Percentiles rank a stretch among this genome's conserved stretches.
Conservation (phyloP, 2,797 vertebrate genomes). For the Falco biarmicus region DNA sequence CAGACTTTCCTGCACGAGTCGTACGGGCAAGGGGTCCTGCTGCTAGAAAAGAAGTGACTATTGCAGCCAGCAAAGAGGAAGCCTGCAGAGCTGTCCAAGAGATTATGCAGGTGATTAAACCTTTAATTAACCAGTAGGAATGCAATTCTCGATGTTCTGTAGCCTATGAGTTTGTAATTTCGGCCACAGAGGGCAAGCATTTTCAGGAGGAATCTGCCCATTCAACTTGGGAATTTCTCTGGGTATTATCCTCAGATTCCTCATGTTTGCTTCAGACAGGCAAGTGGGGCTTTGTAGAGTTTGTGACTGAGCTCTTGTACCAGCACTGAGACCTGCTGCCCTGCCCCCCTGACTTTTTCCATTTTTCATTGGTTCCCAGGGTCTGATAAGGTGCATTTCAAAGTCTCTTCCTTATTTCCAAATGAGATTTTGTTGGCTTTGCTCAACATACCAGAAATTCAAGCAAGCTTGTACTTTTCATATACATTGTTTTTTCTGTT, state of each 20-base stretch:
- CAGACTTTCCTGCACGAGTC: constrained; percentile 87
- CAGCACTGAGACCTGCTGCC: not conserved
- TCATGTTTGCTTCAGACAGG: not conserved
- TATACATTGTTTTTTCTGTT: not conserved
- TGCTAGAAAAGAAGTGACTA: constrained; percentile 85
- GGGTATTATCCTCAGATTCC: not conserved
- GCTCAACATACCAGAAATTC: not conserved
- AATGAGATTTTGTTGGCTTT: not conserved
- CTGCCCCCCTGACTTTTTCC: not conserved
- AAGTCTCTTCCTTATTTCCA: not conserved
- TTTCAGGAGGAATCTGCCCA: not conserved
- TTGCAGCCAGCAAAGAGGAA: constrained; percentile 85
- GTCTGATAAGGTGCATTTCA: not conserved
- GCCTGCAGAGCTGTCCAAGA: constrained; percentile 88
- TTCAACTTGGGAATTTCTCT: not conserved
- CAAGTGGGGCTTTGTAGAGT: not conserved
- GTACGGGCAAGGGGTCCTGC: constrained; percentile 86
- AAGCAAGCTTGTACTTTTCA: not conserved
- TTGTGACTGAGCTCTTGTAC: not conserved
- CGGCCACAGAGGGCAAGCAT: not conserved
- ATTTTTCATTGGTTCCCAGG: not conserved
- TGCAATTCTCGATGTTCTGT: not conserved
- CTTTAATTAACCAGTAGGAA: not conserved
- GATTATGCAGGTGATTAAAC: constrained; percentile 86
- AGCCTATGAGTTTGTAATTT: not conserved